phyloP scores from a whole-genome alignment of 2,888 invertebrate species.

The Exephanes ischioxanthus region DNA sequence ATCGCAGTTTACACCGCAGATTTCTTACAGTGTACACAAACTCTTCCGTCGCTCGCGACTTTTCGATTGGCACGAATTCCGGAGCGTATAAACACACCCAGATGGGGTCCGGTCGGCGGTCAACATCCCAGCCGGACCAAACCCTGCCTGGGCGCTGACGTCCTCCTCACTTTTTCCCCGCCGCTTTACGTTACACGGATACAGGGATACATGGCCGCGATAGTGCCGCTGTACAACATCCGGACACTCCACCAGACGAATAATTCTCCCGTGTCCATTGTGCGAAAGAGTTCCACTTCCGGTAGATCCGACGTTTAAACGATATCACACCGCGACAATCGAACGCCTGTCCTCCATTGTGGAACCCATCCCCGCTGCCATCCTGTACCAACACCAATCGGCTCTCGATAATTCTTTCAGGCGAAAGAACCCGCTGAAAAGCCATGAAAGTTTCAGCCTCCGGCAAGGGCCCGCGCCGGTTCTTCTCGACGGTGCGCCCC shows the following conservation, averaged over 20 bases:
- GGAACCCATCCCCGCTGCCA: constrained; percentile 30
- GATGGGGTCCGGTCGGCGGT: too few species aligned
- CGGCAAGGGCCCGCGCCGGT: constrained; percentile 43
- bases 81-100: too few species aligned
- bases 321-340: constrained; percentile 75
- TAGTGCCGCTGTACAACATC: constrained; percentile 10
- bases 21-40: background rate
- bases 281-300: constrained; percentile 47
- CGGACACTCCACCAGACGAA: constrained; percentile 70
- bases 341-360: constrained; percentile 75
- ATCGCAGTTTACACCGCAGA: too few species aligned
- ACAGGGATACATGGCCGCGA: background rate
- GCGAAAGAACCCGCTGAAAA: constrained; percentile 70
- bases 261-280: constrained; percentile 64
- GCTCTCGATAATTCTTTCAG: constrained; percentile 80
- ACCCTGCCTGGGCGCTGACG: too few species aligned
- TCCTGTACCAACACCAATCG: constrained; percentile 40
- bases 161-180: constrained; percentile 68
- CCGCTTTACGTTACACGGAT: background rate
- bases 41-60: too few species aligned
- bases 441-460: constrained; percentile 79
- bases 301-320: constrained; percentile 77
- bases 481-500: constrained; percentile 67
- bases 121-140: too few species aligned
- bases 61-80: too few species aligned